These are phyloP conservation scores for Forbesichthys papilliferus DNA, from an alignment of 2,113 vertebrate genomes.

Conservation along the genomic window DNA sequence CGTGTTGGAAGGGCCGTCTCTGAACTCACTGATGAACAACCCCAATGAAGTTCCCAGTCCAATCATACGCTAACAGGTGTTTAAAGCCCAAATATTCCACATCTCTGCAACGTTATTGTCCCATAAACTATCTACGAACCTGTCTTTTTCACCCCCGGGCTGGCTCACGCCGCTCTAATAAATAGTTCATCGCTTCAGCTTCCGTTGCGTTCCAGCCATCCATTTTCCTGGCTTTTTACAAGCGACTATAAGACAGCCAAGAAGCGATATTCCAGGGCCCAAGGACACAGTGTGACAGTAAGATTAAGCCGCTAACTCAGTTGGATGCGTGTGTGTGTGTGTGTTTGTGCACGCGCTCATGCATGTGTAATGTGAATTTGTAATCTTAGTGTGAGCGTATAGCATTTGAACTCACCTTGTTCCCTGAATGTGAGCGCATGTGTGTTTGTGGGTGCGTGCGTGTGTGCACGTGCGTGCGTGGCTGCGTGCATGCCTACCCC, in stretches of 20 bases:
- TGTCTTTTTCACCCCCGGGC: constrained; percentile 45
- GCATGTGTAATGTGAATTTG: not conserved
- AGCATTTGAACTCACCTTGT: too few relatives aligned
- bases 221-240: constrained; percentile 39
- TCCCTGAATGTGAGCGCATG: not conserved
- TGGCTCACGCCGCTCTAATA: constrained; percentile 46
- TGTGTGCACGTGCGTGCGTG: not conserved
- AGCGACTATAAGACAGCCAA: constrained; percentile 33
- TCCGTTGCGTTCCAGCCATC: constrained; percentile 41
- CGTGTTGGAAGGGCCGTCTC: constrained; percentile 6
- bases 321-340: constrained; percentile 13
- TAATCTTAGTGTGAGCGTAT: not conserved
- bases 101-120: constrained; percentile 22
- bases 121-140: constrained; percentile 52
- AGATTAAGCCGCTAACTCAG: constrained; percentile 26
- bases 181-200: constrained; percentile 55
- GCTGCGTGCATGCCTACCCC: constrained; percentile 57
- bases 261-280: constrained; percentile 40
- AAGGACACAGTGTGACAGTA: constrained; percentile 60
- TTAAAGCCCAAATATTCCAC: constrained; percentile 9
- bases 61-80: constrained; percentile 29
- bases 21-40: constrained; percentile 9
- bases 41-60: constrained; percentile 8
- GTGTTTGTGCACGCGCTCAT: not conserved
- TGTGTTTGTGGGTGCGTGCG: not conserved